Conservation (phyloP, 2,888 invertebrate species). For the Ectobius pallidus region DNA sequence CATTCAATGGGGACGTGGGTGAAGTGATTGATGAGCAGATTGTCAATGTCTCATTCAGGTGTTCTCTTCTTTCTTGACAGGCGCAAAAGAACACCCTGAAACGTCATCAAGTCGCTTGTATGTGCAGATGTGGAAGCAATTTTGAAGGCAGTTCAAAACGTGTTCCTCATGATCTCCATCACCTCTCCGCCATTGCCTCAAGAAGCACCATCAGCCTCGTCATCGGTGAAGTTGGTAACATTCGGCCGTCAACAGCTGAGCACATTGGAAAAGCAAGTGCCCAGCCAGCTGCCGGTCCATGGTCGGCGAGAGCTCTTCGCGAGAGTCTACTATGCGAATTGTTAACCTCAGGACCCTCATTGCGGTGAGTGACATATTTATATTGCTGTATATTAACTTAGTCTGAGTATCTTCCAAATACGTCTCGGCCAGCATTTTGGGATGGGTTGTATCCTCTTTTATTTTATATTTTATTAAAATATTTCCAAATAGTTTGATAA, state of each 20-base stretch:
- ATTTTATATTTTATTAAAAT: no score
- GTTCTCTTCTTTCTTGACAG: background rate
- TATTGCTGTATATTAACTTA: no score
- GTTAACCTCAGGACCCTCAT: slow-evolving; percentile 75
- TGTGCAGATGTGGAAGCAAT: background rate
- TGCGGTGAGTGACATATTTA: slow-evolving; percentile 73
- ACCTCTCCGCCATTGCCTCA: background rate
- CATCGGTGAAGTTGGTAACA: background rate
- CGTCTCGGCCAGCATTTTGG: no score
- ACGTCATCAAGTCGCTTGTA: background rate
- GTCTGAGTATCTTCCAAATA: no score
- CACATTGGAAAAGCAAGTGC: background rate
- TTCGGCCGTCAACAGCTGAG: background rate
- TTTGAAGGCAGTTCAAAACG: background rate
- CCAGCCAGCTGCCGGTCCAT: slow-evolving; percentile 2
- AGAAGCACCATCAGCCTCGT: background rate
- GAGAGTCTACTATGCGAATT: slow-evolving; percentile 74
- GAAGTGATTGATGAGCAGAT: background rate
- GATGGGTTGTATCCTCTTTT: no score
- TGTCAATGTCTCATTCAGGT: background rate
- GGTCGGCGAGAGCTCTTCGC: slow-evolving; percentile 17
- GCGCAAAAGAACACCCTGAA: background rate
- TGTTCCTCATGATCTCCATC: background rate
- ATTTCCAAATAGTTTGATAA: no score
- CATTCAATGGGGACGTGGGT: background rate